Percentiles rank a stretch among this genome's conserved stretches.
Evolutionary conservation across 2,888 invertebrate species (phyloP).

Genomic region (Drosophila planitibia): DNA sequence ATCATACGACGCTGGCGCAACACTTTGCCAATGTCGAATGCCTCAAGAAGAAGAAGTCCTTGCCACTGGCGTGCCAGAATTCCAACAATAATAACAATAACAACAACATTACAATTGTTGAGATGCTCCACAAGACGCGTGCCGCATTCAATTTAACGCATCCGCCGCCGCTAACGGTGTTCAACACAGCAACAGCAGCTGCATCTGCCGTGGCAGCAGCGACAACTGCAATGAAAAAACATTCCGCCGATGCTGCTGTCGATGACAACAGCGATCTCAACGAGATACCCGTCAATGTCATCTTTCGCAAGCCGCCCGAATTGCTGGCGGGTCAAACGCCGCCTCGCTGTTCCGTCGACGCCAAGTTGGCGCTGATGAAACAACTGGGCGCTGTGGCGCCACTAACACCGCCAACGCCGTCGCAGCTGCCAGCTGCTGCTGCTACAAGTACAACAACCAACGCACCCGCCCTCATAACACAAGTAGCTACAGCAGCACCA

Average conservation of each 20-base stretch:
- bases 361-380: slow-evolving; percentile 22
- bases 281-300: slow-evolving; percentile 85
- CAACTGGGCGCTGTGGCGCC: slow-evolving; percentile 48
- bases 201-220: slow-evolving; percentile 12
- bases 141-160: slow-evolving; percentile 53
- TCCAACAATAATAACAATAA: slow-evolving; percentile 40
- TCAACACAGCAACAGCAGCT: slow-evolving; percentile 41
- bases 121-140: slow-evolving; percentile 44
- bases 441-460: slow-evolving; percentile 19
- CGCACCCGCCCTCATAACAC: slow-evolving; percentile 42
- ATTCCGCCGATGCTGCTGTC: slow-evolving; percentile 76
- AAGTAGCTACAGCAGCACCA: slow-evolving; percentile 13
- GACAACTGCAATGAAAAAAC: slow-evolving; percentile 63
- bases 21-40: slow-evolving; percentile 84
- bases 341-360: slow-evolving; percentile 31
- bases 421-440: slow-evolving; percentile 22
- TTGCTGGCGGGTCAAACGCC: slow-evolving; percentile 29
- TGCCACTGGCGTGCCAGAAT: slow-evolving; percentile 64
- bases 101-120: slow-evolving; percentile 31
- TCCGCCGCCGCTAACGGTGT: slow-evolving; percentile 73
- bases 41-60: slow-evolving; percentile 78
- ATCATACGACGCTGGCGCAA: slow-evolving; percentile 84
- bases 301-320: slow-evolving; percentile 79
- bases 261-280: slow-evolving; percentile 80
- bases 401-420: slow-evolving; percentile 59